Conservation (phyloP, 2,888 invertebrate species). For the Cyclophora punctaria region DNA sequence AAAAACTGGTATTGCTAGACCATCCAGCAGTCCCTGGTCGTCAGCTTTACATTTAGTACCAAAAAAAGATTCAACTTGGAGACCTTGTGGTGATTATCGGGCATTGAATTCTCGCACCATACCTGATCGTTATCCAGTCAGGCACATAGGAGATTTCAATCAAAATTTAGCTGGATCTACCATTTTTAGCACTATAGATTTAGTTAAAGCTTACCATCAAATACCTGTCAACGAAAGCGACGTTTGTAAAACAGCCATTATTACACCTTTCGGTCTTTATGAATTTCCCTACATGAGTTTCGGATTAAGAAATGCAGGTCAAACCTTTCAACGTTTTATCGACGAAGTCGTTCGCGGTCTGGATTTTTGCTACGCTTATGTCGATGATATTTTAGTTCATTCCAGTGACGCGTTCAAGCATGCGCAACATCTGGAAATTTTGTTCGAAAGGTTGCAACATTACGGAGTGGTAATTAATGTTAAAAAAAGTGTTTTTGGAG, state of each 20-base stretch:
- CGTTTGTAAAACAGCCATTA: constrained; percentile 33
- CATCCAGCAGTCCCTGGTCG: constrained; percentile 27
- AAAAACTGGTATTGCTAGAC: constrained; percentile 15
- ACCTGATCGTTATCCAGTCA: constrained; percentile 24
- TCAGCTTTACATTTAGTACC: constrained; percentile 11
- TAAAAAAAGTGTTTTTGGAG: constrained; percentile 6
- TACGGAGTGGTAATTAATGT: constrained; percentile 11
- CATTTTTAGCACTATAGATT: background rate
- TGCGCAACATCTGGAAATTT: constrained; percentile 1
- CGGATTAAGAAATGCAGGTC: constrained; percentile 42
- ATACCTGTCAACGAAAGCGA: constrained; percentile 35
- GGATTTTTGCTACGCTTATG: constrained; percentile 32
- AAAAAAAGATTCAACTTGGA: constrained; percentile 2
- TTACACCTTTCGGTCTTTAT: constrained; percentile 21
- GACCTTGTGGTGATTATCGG: constrained; percentile 35
- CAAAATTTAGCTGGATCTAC: background rate
- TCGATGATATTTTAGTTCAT: constrained; percentile 28
- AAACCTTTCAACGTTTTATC: constrained; percentile 38
- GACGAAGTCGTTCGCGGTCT: constrained; percentile 22
- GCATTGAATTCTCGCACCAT: constrained; percentile 22
- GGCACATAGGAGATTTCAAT: constrained; percentile 2
- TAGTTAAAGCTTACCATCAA: constrained; percentile 33
- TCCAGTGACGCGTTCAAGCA: constrained; percentile 18
- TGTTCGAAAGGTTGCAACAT: constrained; percentile 7
- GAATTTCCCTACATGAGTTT: constrained; percentile 35